Evolutionary conservation across 2,113 vertebrate species (phyloP), one percentile per base, ranked within the genome.

Genomic region (Equus quagga): DNA sequence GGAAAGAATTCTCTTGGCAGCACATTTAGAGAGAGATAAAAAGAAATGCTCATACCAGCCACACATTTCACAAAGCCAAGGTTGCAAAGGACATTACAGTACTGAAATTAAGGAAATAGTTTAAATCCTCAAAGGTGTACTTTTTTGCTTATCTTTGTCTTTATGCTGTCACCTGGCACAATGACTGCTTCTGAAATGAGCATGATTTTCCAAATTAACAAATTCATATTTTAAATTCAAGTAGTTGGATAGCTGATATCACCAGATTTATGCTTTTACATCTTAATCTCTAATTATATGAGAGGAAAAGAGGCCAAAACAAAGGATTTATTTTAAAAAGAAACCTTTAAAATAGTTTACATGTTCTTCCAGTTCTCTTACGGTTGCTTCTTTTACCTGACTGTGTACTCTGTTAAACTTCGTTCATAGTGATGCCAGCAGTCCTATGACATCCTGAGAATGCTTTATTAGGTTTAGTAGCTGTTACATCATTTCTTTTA

Each of bases 121-220:
- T 97, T 72, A 78, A 92, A 88, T 85, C 36, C 46, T 87, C 33
- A 76, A 41, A 94, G 41, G 33, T 62, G 26, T 58, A 7, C 4
- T 76, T 96, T 90, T 82, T 64, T 72, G 46, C 26, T 95, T 93
- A 21, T 69, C 4, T 87, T 88, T 86, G 54, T 67, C 26, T 93
- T 93, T 95, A 49, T 82, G 19, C 18, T 96, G 69, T 83, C 11
- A 65, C 19, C 8, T 84, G 23, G 15, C 54, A 60, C 33, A 88
- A 8, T 83, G 31, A 24, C 11, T 81, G 26, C 64, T 90, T 94
- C 76, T 70, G 49, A 96, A 96, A 88, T 92, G 36, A 92, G 24
- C 3, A 33, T 92, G 96, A 96, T 94, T 21, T 44, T 96, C 23
- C n/a, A 89, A 97, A 94, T 96, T 94, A 95, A 76, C 91, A 46